These are phyloP conservation scores for Stenolophus ochropezus DNA, from an alignment of 2,888 invertebrate species.

Conservation along the genomic window DNA sequence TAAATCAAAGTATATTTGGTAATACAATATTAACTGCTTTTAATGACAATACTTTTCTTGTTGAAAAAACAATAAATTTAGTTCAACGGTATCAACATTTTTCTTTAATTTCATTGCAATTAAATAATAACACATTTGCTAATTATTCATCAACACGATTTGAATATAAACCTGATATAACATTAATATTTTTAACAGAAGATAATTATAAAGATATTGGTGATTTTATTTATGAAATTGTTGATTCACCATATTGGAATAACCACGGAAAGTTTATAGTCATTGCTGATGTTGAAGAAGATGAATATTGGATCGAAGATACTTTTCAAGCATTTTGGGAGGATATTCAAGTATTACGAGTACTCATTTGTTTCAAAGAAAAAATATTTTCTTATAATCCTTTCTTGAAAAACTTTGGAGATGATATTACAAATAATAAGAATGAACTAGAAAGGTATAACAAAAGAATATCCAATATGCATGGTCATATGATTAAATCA, in stretches of 20 bases:
- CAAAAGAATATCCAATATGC: slow-evolving; percentile 25
- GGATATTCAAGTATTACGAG: not conserved
- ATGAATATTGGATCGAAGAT: slow-evolving; percentile 17
- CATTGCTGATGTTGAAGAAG: not conserved
- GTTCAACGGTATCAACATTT: not conserved
- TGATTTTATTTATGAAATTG: slow-evolving; percentile 27
- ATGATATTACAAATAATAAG: slow-evolving; percentile 10
- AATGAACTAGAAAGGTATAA: not conserved
- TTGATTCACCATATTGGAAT: slow-evolving; percentile 26
- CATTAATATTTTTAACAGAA: slow-evolving; percentile 34
- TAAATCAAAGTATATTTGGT: not conserved
- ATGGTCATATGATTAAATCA: slow-evolving; percentile 28
- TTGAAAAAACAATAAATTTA: not conserved
- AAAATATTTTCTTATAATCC: slow-evolving; percentile 43
- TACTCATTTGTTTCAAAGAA: slow-evolving; percentile 24
- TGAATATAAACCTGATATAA: slow-evolving; percentile 15
- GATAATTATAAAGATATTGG: slow-evolving; percentile 3
- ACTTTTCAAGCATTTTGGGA: slow-evolving; percentile 38
- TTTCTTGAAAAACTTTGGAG: slow-evolving; percentile 22
- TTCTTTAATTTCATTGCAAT: not conserved
- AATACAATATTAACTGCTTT: not conserved
- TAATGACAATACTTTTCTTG: not conserved
- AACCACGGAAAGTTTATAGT: slow-evolving; percentile 21
- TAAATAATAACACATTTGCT: slow-evolving; percentile 4
- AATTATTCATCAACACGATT: not conserved